Conservation (phyloP, 2,888 invertebrate genomes). For the Marasmarcha lunaedactyla region DNA sequence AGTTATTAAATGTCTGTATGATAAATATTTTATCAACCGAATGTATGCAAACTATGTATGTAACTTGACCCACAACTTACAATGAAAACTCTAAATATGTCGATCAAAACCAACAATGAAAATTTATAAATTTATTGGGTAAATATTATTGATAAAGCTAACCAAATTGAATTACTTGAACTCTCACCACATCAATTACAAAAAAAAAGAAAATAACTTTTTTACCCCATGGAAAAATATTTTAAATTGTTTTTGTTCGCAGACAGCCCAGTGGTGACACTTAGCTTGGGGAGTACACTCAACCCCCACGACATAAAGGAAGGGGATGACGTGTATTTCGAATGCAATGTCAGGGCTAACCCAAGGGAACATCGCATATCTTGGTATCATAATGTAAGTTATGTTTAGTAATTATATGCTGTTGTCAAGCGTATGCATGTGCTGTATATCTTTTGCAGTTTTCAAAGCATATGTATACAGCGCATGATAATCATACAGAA, state of each 20-base stretch:
- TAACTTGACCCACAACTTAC: too few relatives aligned
- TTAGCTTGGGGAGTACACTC: conserved; percentile 86
- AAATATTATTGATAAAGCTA: too few relatives aligned
- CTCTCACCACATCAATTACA: not conserved
- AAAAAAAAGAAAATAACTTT: not conserved
- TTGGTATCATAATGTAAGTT: conserved; percentile 91
- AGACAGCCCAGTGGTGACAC: conserved; percentile 58
- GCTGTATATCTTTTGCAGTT: too few relatives aligned
- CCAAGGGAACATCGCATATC: conserved; percentile 87
- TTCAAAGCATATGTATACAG: too few relatives aligned
- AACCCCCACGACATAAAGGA: conserved; percentile 92
- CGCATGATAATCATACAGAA: too few relatives aligned
- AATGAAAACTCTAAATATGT: too few relatives aligned
- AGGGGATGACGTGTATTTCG: conserved; percentile 92
- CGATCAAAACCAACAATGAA: too few relatives aligned
- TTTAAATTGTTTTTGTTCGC: conserved; percentile 13
- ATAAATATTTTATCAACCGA: too few relatives aligned
- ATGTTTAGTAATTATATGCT: conserved; percentile 8
- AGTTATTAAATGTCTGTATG: too few relatives aligned
- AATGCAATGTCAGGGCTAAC: conserved; percentile 87
- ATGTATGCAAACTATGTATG: too few relatives aligned
- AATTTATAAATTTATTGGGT: too few relatives aligned
- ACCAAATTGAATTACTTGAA: not conserved
- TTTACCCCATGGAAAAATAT: conserved; percentile 1
- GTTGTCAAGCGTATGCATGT: too few relatives aligned